These are phyloP conservation scores for Spilarctia lutea DNA, from an alignment of 2,888 invertebrate species.

Conservation along the genomic window DNA sequence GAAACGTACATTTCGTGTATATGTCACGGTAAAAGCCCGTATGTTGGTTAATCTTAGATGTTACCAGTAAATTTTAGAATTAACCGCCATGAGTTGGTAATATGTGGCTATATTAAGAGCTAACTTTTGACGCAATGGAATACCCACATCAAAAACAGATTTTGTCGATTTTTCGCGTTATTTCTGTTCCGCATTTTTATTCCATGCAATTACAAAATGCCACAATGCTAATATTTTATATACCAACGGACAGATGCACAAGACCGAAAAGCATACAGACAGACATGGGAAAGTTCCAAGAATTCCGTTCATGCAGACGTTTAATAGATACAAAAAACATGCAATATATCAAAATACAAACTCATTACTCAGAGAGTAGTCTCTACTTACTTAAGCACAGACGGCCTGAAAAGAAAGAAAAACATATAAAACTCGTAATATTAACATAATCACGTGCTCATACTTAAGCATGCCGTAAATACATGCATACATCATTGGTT, in stretches of 20 bases:
- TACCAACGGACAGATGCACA: background rate
- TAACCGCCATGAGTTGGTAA: too few species aligned
- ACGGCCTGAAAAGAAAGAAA: conserved; percentile 69
- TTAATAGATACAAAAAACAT: background rate
- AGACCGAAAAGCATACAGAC: background rate
- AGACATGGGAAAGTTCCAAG: background rate
- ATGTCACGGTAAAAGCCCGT: too few species aligned
- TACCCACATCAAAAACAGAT: too few species aligned
- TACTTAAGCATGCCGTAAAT: conserved; percentile 5
- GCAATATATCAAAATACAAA: conserved; percentile 2
- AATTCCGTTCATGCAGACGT: background rate
- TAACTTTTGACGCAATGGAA: too few species aligned
- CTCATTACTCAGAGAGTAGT: conserved; percentile 39
- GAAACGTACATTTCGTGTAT: too few species aligned
- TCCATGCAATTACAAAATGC: background rate
- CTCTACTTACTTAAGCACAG: conserved; percentile 72
- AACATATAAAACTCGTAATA: conserved; percentile 34
- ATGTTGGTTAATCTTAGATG: too few species aligned
- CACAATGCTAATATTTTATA: background rate
- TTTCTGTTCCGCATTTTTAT: background rate
- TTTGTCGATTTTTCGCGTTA: too few species aligned
- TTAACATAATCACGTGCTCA: conserved; percentile 6
- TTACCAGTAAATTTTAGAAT: too few species aligned
- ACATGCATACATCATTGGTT: conserved; percentile 6
- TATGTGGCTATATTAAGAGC: too few species aligned